Conservation (phyloP, 2,797 vertebrate species). For the Muscicapa striata region DNA sequence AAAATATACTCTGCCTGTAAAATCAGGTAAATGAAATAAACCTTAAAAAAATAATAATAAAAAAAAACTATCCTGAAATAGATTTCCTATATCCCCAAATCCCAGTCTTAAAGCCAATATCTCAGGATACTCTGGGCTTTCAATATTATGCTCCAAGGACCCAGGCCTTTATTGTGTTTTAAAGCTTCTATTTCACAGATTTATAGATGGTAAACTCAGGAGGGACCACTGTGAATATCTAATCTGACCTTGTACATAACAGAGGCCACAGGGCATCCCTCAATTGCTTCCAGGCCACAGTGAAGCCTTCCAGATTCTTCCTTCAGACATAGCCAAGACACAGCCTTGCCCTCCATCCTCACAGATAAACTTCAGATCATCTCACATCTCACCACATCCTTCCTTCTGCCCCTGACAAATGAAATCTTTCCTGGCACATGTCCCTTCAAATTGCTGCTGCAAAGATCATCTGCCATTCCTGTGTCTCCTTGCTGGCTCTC, state of each 20-base stretch:
- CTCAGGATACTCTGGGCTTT: neutral
- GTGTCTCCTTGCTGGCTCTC: neutral
- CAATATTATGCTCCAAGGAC: conserved; percentile 16
- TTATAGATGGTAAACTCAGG: conserved; percentile 33
- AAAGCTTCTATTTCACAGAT: conserved; percentile 40
- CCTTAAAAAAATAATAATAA: neutral
- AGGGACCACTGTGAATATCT: neutral
- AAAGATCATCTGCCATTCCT: neutral
- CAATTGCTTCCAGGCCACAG: neutral
- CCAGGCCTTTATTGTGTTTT: neutral
- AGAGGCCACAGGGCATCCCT: neutral
- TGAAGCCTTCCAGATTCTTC: conserved; percentile 1
- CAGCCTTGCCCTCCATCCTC: neutral
- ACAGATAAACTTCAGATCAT: neutral
- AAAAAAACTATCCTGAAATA: neutral
- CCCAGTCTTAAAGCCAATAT: conserved; percentile 10
- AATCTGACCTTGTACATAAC: neutral
- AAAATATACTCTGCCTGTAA: neutral
- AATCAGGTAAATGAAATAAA: conserved; percentile 34
- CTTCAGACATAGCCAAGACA: neutral
- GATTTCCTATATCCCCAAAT: conserved; percentile 30
- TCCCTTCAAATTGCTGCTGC: conserved; percentile 5
- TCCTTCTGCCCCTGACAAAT: neutral
- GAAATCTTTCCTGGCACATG: conserved; percentile 16
- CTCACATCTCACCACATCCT: neutral